Evolutionary conservation across 2,888 invertebrate genomes (phyloP), one percentile per base, ranked within the genome.

Genomic region (Drosophila pseudotalamancana): DNA sequence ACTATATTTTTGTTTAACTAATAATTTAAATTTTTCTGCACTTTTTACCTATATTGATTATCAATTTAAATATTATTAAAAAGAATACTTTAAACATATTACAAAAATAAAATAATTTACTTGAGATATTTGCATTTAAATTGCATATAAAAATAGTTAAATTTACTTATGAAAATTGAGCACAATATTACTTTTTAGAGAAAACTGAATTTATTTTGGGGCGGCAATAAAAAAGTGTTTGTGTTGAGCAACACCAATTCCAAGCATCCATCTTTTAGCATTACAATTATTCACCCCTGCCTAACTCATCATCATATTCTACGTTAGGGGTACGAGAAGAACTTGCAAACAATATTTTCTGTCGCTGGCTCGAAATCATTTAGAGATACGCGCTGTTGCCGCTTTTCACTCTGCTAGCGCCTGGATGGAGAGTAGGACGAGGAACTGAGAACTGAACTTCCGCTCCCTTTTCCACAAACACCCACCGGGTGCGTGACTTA

Each of bases 351-450:
- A 77, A 74, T 69, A 72, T 70, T 75, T 72, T 64, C 64, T 63
- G 67, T 71, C 55, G 53, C 54, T 57, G 69, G 50, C 50, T 53
- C 54, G 73, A 66, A 61, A 70, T 55, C 56, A 60, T 64, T 72
- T 60, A 56, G 61, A 59, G 56, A 40, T 23, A 42, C 16, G 79
- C 81, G 66, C 39, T 59, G 79, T 80, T 83, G 79, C 73, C 80
- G 39, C 70, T 61, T 29, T 80, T 80, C 80, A 73, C 61, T 31
- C 49, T 37, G 40, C 46, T 23, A 68, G 60, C 32, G 45, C 40
- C 45, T 48, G 59, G 23, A 18, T 21, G 5, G 35, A 37, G 55
- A 29, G 19, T 29, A 39, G 59, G 45, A 32, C 32, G 56, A 39
- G 34, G 37, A 35, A 29, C 32, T 42, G 60, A 56, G 66, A 40